phyloP scores from a whole-genome alignment of 1,140 invertebrate species.

The Schlechtendalia chinensis region DNA sequence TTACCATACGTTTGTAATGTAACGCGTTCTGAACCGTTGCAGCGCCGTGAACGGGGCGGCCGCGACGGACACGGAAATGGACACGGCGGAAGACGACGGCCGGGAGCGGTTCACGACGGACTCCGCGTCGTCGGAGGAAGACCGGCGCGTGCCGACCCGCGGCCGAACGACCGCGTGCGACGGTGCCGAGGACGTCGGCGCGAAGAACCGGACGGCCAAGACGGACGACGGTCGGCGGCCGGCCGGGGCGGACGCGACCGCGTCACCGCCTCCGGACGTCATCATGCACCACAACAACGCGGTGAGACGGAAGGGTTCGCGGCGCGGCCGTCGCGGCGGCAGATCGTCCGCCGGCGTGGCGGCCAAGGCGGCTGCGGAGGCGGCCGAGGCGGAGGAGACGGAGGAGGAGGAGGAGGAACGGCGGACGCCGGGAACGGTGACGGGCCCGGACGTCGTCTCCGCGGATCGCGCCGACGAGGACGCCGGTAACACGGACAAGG shows the following conservation, averaged over 20 bases:
- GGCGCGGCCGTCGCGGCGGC: not conserved
- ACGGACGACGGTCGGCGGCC: no score
- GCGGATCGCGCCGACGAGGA: not conserved
- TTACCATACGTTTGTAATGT: no score
- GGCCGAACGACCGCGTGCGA: not conserved
- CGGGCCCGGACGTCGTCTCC: no score
- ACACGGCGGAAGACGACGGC: not conserved
- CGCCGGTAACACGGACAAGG: not conserved
- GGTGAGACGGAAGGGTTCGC: not conserved
- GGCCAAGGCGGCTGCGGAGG: no score
- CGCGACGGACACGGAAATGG: not conserved
- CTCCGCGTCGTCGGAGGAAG: not conserved
- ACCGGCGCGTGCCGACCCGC: no score
- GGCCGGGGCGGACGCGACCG: not conserved
- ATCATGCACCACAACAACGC: slow-evolving; percentile 6
- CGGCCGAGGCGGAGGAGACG: not conserved
- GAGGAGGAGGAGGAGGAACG: no score
- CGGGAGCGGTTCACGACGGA: not conserved
- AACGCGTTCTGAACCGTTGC: no score
- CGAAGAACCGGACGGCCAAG: not conserved
- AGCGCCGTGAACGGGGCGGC: not conserved
- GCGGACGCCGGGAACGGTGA: no score
- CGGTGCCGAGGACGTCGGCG: not conserved
- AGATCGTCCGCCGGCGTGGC: not conserved
- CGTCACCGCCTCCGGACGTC: slow-evolving; percentile 6